Base-by-base conservation (phyloP, 92 coral and sea anemone genomes). In the Epizoanthus scotinus region DNA sequence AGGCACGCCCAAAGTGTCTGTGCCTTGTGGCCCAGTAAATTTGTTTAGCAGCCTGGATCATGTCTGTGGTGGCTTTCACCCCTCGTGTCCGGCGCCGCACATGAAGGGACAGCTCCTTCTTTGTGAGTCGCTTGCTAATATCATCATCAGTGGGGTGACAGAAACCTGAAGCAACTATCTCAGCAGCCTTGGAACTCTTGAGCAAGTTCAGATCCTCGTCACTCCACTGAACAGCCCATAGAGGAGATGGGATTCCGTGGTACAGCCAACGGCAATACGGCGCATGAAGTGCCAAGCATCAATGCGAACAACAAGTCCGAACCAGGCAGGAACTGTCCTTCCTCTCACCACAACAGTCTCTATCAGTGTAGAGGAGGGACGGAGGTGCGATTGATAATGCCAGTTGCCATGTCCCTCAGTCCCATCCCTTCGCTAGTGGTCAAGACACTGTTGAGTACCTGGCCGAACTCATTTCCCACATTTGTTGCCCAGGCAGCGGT, bases 1-100 rank as follows among this genome's bases (percentile, higher is more conserved):
- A 3, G 91, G 91, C 24, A 87, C 91, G 6, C 90, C 94, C 2
- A 82, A 50, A 17, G 85, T 90, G 74, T 90, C 91, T 10, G 6
- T 31, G 24, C 91, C 89, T 56, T 85, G 89, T 17, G 84, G 87
- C 22, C 91, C 89, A 29, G 50, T 38, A 69, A 87, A 87, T 17
- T 87, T 63, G 24, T 64, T 73, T 0, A 91, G 44, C 22, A n/a
- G n/a, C n/a, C n/a, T n/a, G n/a, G n/a, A n/a, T n/a, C n/a, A n/a
- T n/a, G n/a, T n/a, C n/a, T n/a, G n/a, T n/a, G 88, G 91, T 91
- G 5, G 74, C 63, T 65, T 78, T 83, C 3, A 84, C 78, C 24
- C 90, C 87, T 12, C 87, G 86, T 13, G 94, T 90, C 69, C 63
- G 79, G 2, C 86, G 53, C 6, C 86, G 63, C 47, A 70, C 63